Base-by-base conservation (phyloP, 2,113 vertebrate species). In the Phyllostomus hastatus region DNA sequence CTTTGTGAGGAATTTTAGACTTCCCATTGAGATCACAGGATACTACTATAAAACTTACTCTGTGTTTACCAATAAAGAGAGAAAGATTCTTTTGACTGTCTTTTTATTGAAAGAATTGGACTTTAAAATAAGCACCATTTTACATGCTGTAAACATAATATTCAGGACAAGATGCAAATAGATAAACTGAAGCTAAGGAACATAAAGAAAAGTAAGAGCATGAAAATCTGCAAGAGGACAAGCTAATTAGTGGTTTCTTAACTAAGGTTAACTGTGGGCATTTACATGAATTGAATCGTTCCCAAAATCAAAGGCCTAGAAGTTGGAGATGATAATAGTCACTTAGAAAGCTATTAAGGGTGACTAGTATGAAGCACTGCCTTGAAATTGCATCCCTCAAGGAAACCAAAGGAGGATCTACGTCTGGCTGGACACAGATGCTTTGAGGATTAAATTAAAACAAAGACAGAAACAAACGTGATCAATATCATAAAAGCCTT, bases 201-300 rank as follows among this genome's bases (percentile, higher is more conserved):
- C 69, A 96, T 46, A 88, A 75, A 78, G 70, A 87, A 95, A 97
- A 96, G 4, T 81, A 73, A 96, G 43, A 82, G 95, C 67, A n/a
- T 0, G 52, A 70, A 95, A 76, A 66, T 96, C 95, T 97, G 97
- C 92, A 96, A 96, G 93, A 96, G 80, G 95, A 92, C 95, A 97
- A 92, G 89, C 90, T 91, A 95, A 97, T 98, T 97, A 97, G 81
- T 69, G 78, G 24, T 75, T 35, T 95, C 97, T 97, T 97, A 96
- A 97, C 72, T 96, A 97, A 96, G 43, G 69, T 57, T 15, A 91
- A 88, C 78, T 67, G n/a, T 43, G 85, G 90, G 97, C 90, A 96
- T 97, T 75, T 48, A 88, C 16, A 1, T 46, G 96, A 97, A 95
- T 80, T 59, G 83, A 95, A 81, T 48, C 94, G 76, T 89, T 61